Evolutionary conservation across 30 jellyfish, hydroid and myxozoan species (phyloP), one percentile per base, ranked within the genome.

Genomic region (Aurelia coerulea): DNA sequence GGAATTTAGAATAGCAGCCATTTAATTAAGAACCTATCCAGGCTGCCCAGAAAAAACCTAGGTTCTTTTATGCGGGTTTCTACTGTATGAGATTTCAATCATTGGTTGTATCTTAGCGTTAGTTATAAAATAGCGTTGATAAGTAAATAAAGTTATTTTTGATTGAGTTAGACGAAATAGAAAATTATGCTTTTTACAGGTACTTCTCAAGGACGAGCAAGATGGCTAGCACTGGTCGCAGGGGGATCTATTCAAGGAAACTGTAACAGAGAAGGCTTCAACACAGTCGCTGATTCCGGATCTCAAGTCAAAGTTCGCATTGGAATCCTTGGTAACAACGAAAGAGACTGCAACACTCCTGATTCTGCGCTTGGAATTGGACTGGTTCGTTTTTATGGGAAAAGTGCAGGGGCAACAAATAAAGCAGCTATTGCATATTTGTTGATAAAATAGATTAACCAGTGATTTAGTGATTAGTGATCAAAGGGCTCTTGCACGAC

Each of bases 211-310:
- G 73, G 35, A 65, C 54, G 81, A 53, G 16, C 73, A 16, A 67
- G 3, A 16, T 80, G 90, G 90, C 65, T 80, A 51, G 65, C 46
- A 17, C 62, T 80, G 37, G 73, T 80, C 9, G 39, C 73, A 19
- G 82, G 90, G 34, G 70, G 90, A 53, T 39, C 42, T 3, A 16
- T 80, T 9, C 90, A 80, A 35, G 32, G 49, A 60, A n/a, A 80
- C 14, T 80, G 90, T 83, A 80, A 80, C 74, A 23, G 29, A 18
- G 50, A 80, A 51, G 90, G 90, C 19, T 49, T 80, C 74, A 80
- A 65, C 88, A 59, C 54, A 35, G 74, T 19, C 18, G 37, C 62
- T 29, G 10, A 75, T 23, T 7, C 62, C 0, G 16, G n/a, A 32
- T 15, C 31, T n/a, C 31, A 63, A 54, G 15, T 76, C 0, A 11